Conservation (phyloP, 2,888 invertebrate genomes). For the Molorchus minor region DNA sequence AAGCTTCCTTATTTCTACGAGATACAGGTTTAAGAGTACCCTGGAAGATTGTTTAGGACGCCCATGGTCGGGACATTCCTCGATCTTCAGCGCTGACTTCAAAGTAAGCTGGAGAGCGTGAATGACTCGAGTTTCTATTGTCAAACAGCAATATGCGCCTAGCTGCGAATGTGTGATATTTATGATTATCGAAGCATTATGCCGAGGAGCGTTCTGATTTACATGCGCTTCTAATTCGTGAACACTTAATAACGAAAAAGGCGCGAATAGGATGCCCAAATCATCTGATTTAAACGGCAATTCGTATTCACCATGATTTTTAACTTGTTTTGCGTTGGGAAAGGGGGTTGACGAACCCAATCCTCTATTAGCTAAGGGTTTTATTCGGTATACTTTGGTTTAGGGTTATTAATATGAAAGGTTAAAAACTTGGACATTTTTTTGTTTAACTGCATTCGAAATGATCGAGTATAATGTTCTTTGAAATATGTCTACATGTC, state of each 20-base stretch:
- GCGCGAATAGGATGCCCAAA: conserved; percentile 12
- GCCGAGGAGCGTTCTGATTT: conserved; percentile 6
- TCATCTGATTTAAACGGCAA: not conserved
- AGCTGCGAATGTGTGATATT: conserved; percentile 24
- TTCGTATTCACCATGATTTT: not conserved
- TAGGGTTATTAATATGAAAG: not conserved
- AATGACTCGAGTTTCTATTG: conserved; percentile 27
- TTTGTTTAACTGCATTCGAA: not conserved
- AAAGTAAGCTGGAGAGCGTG: conserved; percentile 23
- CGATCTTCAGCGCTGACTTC: conserved; percentile 9
- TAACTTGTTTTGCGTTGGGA: no score
- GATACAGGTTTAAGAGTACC: no score
- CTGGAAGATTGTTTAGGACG: no score
- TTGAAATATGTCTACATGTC: not conserved
- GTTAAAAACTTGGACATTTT: not conserved
- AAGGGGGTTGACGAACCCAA: no score
- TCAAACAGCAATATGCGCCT: conserved; percentile 25
- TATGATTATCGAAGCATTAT: conserved; percentile 32
- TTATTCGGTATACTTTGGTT: not conserved
- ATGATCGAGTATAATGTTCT: not conserved
- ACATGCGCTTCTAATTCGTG: conserved; percentile 30
- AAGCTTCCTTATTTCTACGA: no score
- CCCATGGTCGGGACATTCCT: no score
- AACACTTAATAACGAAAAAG: conserved; percentile 21
- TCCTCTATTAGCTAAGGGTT: not conserved